These are phyloP conservation scores for Drosophila eugracilis DNA, from an alignment of 1,140 invertebrate species.

Conservation along the genomic window DNA sequence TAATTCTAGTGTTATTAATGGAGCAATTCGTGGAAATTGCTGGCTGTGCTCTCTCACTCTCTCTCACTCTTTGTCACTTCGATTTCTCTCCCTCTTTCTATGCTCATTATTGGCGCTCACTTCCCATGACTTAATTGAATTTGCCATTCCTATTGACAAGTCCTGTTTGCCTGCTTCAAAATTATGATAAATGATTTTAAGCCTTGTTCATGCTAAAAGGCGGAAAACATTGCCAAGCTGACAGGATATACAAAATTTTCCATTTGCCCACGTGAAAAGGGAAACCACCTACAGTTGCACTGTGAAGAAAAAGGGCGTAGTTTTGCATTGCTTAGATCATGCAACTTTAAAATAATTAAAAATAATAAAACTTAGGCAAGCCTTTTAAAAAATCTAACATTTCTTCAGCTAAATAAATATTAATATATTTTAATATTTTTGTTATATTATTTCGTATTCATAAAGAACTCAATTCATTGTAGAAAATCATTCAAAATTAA, in stretches of 20 bases:
- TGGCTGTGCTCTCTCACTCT: background rate
- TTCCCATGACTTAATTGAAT: slow-evolving; percentile 67
- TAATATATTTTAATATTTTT: background rate
- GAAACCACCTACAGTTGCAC: background rate
- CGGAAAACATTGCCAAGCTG: slow-evolving; percentile 12
- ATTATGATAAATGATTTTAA: slow-evolving; percentile 60
- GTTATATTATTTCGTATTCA: slow-evolving; percentile 4
- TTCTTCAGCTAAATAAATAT: too few relatives aligned
- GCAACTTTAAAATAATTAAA: too few relatives aligned
- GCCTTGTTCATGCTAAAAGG: slow-evolving; percentile 9
- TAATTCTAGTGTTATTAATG: slow-evolving; percentile 83
- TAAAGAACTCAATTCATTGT: too few relatives aligned
- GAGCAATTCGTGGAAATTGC: slow-evolving; percentile 66
- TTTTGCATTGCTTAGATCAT: too few relatives aligned
- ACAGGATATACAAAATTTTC: slow-evolving; percentile 31
- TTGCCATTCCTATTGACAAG: slow-evolving; percentile 53
- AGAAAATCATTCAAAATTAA: too few relatives aligned
- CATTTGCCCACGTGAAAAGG: slow-evolving; percentile 4
- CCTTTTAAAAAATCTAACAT: too few relatives aligned
- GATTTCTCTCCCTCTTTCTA: background rate
- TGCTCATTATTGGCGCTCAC: slow-evolving; percentile 4
- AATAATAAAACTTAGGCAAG: too few relatives aligned
- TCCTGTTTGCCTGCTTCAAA: slow-evolving; percentile 9
- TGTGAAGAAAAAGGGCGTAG: background rate
- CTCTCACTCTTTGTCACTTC: background rate